Conservation (phyloP, 2,888 invertebrate genomes). For the Morinoia aosen region DNA sequence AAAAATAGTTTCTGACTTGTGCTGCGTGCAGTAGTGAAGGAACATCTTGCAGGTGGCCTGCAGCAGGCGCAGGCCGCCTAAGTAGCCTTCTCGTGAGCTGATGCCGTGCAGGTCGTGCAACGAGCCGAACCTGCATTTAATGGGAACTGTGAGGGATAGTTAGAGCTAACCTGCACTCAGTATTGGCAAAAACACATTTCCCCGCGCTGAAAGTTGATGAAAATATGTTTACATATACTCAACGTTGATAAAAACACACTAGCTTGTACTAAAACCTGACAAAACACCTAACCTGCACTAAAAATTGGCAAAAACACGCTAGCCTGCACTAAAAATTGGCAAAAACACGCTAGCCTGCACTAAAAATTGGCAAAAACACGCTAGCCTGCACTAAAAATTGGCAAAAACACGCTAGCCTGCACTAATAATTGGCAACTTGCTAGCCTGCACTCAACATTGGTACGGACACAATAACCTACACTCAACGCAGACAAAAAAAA, state of each 20-base stretch:
- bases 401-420: too few relatives aligned
- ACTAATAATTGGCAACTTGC: too few relatives aligned
- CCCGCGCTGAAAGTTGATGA: background rate
- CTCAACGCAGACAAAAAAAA: too few relatives aligned
- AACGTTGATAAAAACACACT: background rate
- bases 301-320: too few relatives aligned
- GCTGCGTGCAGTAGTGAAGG: constrained; percentile 68
- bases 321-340: too few relatives aligned
- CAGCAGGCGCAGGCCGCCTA: constrained; percentile 68
- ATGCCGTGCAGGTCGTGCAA: constrained; percentile 67
- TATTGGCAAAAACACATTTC: background rate
- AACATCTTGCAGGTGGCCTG: constrained; percentile 69
- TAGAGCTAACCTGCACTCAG: background rate
- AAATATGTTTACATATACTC: background rate
- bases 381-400: too few relatives aligned
- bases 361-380: too few relatives aligned
- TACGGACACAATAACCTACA: too few relatives aligned
- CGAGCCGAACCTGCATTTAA: constrained; percentile 58
- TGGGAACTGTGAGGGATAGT: background rate
- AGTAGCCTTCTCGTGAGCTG: constrained; percentile 68
- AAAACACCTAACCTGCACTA: too few relatives aligned
- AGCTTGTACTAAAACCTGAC: background rate
- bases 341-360: too few relatives aligned
- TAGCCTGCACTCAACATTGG: background rate
- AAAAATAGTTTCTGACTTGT: constrained; percentile 60